Evolutionary conservation across 1,140 invertebrate species (phyloP).

Genomic region (Nomia melanderi): DNA sequence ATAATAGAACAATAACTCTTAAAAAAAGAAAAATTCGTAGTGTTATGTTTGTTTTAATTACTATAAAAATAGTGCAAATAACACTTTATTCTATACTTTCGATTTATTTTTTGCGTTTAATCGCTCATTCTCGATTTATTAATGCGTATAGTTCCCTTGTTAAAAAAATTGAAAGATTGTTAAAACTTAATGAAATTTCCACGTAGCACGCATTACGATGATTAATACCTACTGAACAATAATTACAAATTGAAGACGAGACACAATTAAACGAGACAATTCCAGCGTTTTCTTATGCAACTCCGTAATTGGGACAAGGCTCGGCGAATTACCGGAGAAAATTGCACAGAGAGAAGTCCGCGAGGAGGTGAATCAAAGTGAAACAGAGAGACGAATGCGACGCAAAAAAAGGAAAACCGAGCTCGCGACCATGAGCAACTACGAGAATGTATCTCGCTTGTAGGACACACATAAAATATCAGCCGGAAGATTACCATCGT

Average conservation of each 20-base stretch:
- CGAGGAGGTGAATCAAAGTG: slow-evolving; percentile 2
- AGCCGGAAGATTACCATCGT: slow-evolving; percentile 71
- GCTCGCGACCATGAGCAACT: slow-evolving; percentile 29
- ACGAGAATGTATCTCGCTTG: slow-evolving; percentile 51
- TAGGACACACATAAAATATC: slow-evolving; percentile 71
- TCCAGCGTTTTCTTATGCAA: not conserved
- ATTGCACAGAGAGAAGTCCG: slow-evolving; percentile 6
- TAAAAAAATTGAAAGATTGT: too few relatives aligned
- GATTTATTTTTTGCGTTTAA: too few relatives aligned
- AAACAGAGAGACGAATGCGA: slow-evolving; percentile 45
- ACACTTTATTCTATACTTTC: too few relatives aligned
- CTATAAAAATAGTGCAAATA: too few relatives aligned
- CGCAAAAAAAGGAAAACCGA: slow-evolving; percentile 25
- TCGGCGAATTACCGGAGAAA: not conserved
- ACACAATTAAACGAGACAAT: not conserved
- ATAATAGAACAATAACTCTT: too few relatives aligned
- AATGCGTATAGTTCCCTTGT: too few relatives aligned
- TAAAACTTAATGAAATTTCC: too few relatives aligned
- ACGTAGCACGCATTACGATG: too few relatives aligned
- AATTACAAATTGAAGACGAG: not conserved
- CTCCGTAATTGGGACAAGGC: slow-evolving; percentile 15
- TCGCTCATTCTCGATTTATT: too few relatives aligned
- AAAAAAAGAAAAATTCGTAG: too few relatives aligned
- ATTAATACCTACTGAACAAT: too few relatives aligned
- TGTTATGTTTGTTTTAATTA: too few relatives aligned